Evolutionary conservation across 35 echinoderm and acorn worm genomes (phyloP), one percentile per base, ranked within the genome.

Genomic region (Anneissia japonica): DNA sequence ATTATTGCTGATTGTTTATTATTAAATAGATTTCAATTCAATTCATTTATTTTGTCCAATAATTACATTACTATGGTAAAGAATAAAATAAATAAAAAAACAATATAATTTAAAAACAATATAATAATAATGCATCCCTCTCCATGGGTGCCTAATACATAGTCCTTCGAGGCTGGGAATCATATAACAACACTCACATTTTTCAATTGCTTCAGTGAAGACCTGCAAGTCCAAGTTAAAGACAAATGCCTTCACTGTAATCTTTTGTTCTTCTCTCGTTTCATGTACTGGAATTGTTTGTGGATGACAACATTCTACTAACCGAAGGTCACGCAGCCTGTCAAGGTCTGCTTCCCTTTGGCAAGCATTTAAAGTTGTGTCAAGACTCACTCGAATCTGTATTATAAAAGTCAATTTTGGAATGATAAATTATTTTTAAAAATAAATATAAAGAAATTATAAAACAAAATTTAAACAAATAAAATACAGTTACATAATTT

Each of bases 221-320:
- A 93, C 82, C 30, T 90, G 87, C 32, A 34, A 38, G n/a, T 97
- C 94, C 35, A 74, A 84, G 34, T 97, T 97, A 35, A 84, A 93
- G 46, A 90, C 75, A 84, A 97, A 90, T 26, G 89, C 39, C 32
- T 97, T 97, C 46, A 97, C 91, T 3, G 94, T 97, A 28, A 97
- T 77, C 51, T 97, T 97, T 0, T 93, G 46, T 21, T 93, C 91
- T 31, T 97, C 94, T 73, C 93, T 87, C 10, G 34, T 36, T 10
- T 84, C 81, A 36, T 90, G 43, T 51, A 0, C 29, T 28, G 29
- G 81, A 51, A 31, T 83, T 29, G 39, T 28, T 3, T 32, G 31
- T 46, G 81, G 81, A 31, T 83, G 43, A 4, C 21, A 32, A 28
- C 55, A 83, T 30, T 36, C 81, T 11, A 83, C 17, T 12, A 30